phyloP scores from a whole-genome alignment of 2,797 vertebrate genomes.

The Semotilus atromaculatus region DNA sequence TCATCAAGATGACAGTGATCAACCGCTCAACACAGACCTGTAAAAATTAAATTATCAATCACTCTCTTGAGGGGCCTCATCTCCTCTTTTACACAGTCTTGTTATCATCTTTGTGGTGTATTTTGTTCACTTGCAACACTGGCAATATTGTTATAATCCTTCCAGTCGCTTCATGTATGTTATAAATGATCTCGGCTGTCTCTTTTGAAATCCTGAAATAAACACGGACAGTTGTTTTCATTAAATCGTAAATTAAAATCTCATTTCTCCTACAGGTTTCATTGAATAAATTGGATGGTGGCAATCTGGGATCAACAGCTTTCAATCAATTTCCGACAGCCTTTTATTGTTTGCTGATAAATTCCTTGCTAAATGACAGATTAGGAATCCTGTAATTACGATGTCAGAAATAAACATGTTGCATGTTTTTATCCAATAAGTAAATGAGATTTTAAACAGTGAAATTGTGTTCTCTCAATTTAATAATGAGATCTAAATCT shows the following conservation, averaged over 20 bases:
- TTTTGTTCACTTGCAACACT: conserved; percentile 15
- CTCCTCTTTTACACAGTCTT: conserved; percentile 30
- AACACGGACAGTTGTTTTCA: conserved; percentile 37
- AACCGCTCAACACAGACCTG: conserved; percentile 43
- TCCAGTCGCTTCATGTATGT: conserved; percentile 23
- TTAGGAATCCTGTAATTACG: background rate
- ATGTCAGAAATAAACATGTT: background rate
- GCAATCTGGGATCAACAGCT: conserved; percentile 18
- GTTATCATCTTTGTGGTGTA: conserved; percentile 29
- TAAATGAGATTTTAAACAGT: background rate
- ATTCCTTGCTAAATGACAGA: conserved; percentile 28
- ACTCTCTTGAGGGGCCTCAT: conserved; percentile 19
- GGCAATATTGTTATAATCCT: conserved; percentile 41
- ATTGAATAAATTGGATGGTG: conserved; percentile 25
- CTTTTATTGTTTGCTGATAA: conserved; percentile 31
- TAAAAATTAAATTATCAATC: conserved; percentile 53
- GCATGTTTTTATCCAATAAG: background rate
- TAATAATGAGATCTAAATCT: background rate
- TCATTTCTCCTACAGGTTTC: conserved; percentile 29
- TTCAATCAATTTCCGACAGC: conserved; percentile 34
- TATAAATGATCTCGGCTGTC: conserved; percentile 15
- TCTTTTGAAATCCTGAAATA: conserved; percentile 31
- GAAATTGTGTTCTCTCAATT: background rate
- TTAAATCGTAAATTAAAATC: conserved; percentile 31
- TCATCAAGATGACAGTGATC: conserved; percentile 51